phyloP scores from a whole-genome alignment of 2,888 invertebrate genomes.

The Chydorus sphaericus region DNA sequence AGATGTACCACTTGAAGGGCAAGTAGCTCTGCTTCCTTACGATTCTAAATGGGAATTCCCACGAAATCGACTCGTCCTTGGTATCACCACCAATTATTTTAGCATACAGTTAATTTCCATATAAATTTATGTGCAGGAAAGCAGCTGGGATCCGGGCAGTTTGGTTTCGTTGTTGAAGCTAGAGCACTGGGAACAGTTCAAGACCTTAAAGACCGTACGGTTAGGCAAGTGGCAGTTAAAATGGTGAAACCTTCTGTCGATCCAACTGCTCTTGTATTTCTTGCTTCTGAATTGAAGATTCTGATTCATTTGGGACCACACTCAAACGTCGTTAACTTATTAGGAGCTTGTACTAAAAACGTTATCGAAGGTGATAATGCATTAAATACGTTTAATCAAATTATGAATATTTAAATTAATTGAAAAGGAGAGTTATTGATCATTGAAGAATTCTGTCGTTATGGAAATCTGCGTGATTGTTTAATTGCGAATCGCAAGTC shows the following conservation, averaged over 20 bases:
- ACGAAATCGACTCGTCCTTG: background rate
- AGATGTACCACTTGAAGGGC: too few species aligned
- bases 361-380: slow-evolving; percentile 75
- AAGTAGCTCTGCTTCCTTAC: too few species aligned
- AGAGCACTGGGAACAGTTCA: slow-evolving; percentile 17
- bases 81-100: background rate
- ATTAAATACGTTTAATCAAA: too few species aligned
- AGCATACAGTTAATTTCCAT: too few species aligned
- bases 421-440: slow-evolving; percentile 64
- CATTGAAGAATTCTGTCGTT: slow-evolving; percentile 86
- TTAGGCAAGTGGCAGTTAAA: slow-evolving; percentile 78
- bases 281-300: slow-evolving; percentile 85
- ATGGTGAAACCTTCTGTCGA: slow-evolving; percentile 84
- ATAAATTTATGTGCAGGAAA: background rate
- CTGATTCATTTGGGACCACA: slow-evolving; percentile 90
- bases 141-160: background rate
- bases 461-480: slow-evolving; percentile 81
- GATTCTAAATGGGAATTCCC: background rate
- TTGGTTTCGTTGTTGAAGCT: background rate
- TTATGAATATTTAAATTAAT: too few species aligned
- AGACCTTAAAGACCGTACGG: too few species aligned
- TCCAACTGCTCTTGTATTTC: slow-evolving; percentile 64
- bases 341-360: slow-evolving; percentile 86
- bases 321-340: slow-evolving; percentile 82
- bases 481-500: slow-evolving; percentile 63